A percentile compares a stretch with the other conserved stretches of the same genome.
Conservation (phyloP, 2,797 vertebrate genomes). For the Poeciliopsis infans region DNA sequence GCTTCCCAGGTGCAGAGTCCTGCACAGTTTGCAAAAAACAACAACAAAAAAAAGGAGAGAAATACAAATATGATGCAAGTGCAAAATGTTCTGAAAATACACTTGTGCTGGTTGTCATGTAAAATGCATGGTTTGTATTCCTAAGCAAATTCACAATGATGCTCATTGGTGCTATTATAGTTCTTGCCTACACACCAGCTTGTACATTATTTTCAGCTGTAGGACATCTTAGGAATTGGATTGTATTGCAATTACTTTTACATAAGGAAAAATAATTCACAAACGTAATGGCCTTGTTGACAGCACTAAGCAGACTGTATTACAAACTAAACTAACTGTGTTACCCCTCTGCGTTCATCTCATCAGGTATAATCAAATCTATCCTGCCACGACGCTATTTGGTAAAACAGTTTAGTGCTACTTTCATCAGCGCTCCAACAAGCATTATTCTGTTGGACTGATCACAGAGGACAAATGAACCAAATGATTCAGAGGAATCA, state of each 20-base stretch:
- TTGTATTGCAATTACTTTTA: neutral
- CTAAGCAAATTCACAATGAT: neutral
- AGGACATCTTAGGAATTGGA: conserved; percentile 2
- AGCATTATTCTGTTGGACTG: conserved; percentile 38
- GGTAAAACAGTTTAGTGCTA: conserved; percentile 22
- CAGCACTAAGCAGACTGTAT: conserved; percentile 41
- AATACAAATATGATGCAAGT: neutral
- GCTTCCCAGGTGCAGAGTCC: neutral
- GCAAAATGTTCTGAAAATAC: neutral
- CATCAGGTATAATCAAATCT: conserved; percentile 46
- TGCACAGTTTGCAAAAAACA: neutral
- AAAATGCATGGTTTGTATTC: neutral
- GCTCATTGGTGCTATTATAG: neutral
- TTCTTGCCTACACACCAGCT: neutral
- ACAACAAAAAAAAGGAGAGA: no score
- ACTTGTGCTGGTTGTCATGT: neutral
- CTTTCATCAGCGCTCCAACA: conserved; percentile 25
- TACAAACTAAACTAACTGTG: conserved; percentile 24
- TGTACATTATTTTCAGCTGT: conserved; percentile 3
- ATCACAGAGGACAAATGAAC: conserved; percentile 54
- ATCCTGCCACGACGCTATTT: conserved; percentile 14
- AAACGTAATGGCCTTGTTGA: conserved; percentile 34
- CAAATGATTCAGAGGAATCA: conserved; percentile 66
- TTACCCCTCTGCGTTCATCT: conserved; percentile 48
- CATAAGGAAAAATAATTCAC: conserved; percentile 2